Base-by-base conservation (phyloP, 2,113 vertebrate species). In the Hippocampus guttulatus region DNA sequence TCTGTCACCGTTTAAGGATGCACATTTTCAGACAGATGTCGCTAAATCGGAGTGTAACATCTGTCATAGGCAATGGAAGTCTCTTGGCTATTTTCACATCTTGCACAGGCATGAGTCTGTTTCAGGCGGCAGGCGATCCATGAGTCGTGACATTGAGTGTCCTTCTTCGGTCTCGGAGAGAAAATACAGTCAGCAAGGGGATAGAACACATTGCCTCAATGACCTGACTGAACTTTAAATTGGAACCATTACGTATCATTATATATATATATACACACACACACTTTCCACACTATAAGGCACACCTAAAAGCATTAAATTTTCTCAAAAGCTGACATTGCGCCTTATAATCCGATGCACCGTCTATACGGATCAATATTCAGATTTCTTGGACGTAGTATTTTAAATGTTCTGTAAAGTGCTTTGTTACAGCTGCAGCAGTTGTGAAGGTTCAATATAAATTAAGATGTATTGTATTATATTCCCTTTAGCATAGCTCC, bases 21-120 rank as follows among this genome's bases (percentile, higher is more conserved):
- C 49, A 67, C 21, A 12, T 40, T 70, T 75, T 47, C 69, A 21
- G 62, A 43, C 69, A 72, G 52, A 75, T 80, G 64, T 63, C 61
- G 38, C 52, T 43, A 23, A 16, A 45, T 43, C 40, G 21, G 27
- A 18, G 16, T 33, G 58, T 18, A 61, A 61, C 58, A 33, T 61
- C 27, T 61, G 58, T 33, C 58, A 7, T 33, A 30, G 27, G 58
- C 58, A 33, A 30, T 8, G 58, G 58, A 33, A 61, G n/a, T 65
- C 63, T 47, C 14, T 45, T 43, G 21, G n/a, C 63, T 25, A 20
- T 65, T 65, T 65, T 45, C 41, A 14, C 58, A 18, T 61, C 27
- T 33, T 61, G 58, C 27, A 18, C 2, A 30, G 27, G 27, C 12
- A 15, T 60, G 25, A 15, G 15, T 61, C 27, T 33, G 58, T 30